Base-by-base conservation (phyloP, 2,113 vertebrate species). In the Cichladusa arquata region DNA sequence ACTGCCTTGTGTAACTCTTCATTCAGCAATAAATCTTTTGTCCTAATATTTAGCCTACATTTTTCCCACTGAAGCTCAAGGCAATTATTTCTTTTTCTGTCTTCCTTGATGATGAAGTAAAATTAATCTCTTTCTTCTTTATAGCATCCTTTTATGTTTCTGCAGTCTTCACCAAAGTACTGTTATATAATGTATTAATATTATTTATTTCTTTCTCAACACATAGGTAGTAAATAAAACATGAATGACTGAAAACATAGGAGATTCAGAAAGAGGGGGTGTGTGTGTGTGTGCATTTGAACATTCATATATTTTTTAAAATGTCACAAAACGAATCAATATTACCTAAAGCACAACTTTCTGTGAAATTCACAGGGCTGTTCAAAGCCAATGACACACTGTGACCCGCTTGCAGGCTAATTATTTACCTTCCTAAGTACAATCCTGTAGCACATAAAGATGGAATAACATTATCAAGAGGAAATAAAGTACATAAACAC, bases 1-100 rank as follows among this genome's bases (percentile, higher is more conserved):
- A 53, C 64, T 84, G 53, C 34, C 26, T 64, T 81, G 65, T 91
- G 92, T 88, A 82, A 88, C 45, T 81, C 31, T 90, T 79, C 45
- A 90, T 96, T 91, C 24, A 88, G 58, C 62, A 82, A 54, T 92
- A 94, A 92, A 91, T 85, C 89, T 91, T 93, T 95, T 93, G 58
- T 96, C 81, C 66, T 80, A 86, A 95, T 96, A 94, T 95, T 96
- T 96, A 93, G 58, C 66, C 74, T 92, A 65, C 28, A 34, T 90
- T 91, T 97, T 94, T 70, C 62, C 42, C 33, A 20, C 38, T 86
- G 81, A 91, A 90, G 14, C 66, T 94, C 2, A 2, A 95, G 84
- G 66, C 54, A 95, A 96, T 95, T 92, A 88, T 81, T 95, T 93
- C 38, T 80, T 82, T 31, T 54, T 74, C 92, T 89, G 13, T 53